Conservation (phyloP, 2,888 invertebrate genomes). For the Trachelus tabidus region DNA sequence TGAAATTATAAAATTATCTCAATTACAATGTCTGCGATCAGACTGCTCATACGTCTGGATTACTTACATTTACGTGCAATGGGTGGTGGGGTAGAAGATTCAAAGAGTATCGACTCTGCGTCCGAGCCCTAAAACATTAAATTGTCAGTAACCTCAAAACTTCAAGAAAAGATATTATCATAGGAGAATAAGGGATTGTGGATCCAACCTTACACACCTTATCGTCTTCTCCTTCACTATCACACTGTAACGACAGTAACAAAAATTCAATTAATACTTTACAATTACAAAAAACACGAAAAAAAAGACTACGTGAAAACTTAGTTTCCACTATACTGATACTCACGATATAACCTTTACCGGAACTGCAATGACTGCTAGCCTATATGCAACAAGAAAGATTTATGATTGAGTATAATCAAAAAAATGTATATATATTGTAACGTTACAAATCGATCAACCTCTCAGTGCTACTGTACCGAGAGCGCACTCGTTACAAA, state of each 20-base stretch:
- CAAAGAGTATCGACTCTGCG: slow-evolving; percentile 79
- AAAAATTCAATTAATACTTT: slow-evolving; percentile 33
- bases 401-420: not conserved
- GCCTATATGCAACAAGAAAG: slow-evolving; percentile 75
- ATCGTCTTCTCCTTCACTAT: slow-evolving; percentile 93
- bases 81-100: slow-evolving; percentile 74
- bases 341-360: slow-evolving; percentile 96
- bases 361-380: slow-evolving; percentile 92
- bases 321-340: slow-evolving; percentile 52
- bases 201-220: slow-evolving; percentile 74
- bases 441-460: too few species aligned
- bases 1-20: slow-evolving; percentile 31
- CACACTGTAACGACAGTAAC: slow-evolving; percentile 82
- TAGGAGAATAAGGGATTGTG: too few species aligned
- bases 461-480: too few species aligned
- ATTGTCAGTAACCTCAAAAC: not conserved
- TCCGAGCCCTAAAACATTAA: slow-evolving; percentile 76
- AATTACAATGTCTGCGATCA: not conserved
- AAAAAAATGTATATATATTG: too few species aligned
- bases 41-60: not conserved
- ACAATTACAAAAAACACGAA: not conserved
- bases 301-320: not conserved
- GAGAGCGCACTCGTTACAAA: too few species aligned
- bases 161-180: not conserved
- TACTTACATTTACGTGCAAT: slow-evolving; percentile 68